Percentiles rank a stretch among this genome's conserved stretches.
Evolutionary conservation across 2,888 invertebrate genomes (phyloP).

Genomic region (Hypomecis atomaria): DNA sequence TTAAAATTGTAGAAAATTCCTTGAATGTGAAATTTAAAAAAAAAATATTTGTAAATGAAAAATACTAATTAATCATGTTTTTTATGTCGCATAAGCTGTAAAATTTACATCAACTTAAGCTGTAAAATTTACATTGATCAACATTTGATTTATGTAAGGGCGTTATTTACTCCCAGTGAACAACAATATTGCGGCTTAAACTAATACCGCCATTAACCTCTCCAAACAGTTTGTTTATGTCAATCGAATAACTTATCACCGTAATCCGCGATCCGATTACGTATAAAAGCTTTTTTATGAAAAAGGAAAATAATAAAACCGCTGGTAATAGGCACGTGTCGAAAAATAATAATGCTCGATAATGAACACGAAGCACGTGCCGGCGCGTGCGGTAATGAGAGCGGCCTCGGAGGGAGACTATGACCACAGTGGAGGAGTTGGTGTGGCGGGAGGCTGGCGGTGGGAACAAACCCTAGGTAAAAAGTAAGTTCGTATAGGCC

Average conservation of each 20-base stretch:
- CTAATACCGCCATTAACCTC: constrained; percentile 67
- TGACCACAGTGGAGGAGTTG: constrained; percentile 27
- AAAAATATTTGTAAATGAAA: too few relatives aligned
- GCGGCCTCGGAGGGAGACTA: constrained; percentile 17
- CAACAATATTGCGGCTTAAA: constrained; percentile 30
- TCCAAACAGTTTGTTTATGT: constrained; percentile 75
- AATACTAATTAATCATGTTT: too few relatives aligned
- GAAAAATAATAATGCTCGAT: constrained; percentile 78
- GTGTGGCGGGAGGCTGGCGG: not conserved
- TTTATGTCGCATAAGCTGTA: too few relatives aligned
- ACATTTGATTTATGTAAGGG: not conserved
- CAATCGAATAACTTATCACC: constrained; percentile 74
- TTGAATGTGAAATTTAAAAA: too few relatives aligned
- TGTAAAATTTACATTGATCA: too few relatives aligned
- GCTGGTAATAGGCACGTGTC: constrained; percentile 75
- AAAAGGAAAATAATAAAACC: constrained; percentile 58
- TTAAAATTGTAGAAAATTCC: too few relatives aligned
- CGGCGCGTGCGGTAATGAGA: constrained; percentile 50
- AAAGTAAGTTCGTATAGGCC: too few relatives aligned
- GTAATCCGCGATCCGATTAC: constrained; percentile 76
- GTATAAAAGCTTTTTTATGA: constrained; percentile 46
- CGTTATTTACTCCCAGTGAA: constrained; percentile 3
- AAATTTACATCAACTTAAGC: too few relatives aligned
- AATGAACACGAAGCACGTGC: constrained; percentile 75
- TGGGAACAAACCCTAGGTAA: not conserved